Evolutionary conservation across 2,797 vertebrate genomes (phyloP).

Genomic region (Hyperoplus lanceolatus): DNA sequence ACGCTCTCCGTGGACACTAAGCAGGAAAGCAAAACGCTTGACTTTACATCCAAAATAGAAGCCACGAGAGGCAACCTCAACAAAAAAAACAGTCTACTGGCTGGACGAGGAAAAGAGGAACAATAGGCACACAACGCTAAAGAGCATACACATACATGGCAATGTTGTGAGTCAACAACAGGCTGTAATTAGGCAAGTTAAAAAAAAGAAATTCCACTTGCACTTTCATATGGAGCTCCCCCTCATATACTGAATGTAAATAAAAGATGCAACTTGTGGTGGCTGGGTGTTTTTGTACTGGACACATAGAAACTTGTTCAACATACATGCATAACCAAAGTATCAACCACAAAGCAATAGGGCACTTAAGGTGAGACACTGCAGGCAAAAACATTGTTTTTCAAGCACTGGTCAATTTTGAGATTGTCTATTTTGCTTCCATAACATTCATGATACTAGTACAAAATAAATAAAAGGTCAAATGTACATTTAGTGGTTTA

Average conservation of each 20-base stretch:
- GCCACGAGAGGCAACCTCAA: conserved; percentile 66
- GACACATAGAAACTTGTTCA: conserved; percentile 9
- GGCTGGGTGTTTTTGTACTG: not conserved
- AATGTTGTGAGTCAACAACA: conserved; percentile 45
- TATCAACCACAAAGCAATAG: conserved; percentile 19
- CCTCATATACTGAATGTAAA: conserved; percentile 19
- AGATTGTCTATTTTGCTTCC: too few relatives aligned
- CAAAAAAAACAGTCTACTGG: conserved; percentile 69
- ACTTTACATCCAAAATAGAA: conserved; percentile 82
- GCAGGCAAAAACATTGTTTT: too few relatives aligned
- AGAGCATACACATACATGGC: conserved; percentile 49
- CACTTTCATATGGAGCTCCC: conserved; percentile 3
- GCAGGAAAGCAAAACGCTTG: conserved; percentile 77
- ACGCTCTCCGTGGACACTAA: conserved; percentile 72
- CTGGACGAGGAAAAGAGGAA: conserved; percentile 67
- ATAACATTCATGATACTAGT: too few relatives aligned
- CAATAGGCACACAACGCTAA: conserved; percentile 46
- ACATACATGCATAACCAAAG: conserved; percentile 28
- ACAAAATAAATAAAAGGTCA: too few relatives aligned
- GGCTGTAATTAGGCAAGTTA: conserved; percentile 51
- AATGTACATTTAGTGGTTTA: too few relatives aligned
- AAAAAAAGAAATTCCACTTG: conserved; percentile 27
- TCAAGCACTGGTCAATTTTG: too few relatives aligned
- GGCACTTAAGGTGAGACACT: conserved; percentile 1
- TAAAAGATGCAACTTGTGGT: conserved; percentile 19